Conservation (phyloP, 30 jellyfish, hydroid and myxozoan genomes). For the Aurelia aurita region DNA sequence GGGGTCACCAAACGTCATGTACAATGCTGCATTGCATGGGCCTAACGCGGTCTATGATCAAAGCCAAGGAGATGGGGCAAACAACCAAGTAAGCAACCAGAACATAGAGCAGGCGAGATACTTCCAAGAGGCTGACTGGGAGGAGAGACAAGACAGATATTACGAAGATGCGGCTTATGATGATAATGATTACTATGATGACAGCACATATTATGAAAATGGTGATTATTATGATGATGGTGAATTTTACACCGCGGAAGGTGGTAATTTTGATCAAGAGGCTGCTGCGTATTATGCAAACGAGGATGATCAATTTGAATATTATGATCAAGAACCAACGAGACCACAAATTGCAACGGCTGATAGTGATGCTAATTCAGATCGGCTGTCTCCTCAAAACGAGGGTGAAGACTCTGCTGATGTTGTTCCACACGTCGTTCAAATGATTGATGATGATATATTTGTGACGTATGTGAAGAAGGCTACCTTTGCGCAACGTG, state of each 20-base stretch:
- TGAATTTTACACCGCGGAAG: constrained; percentile 52
- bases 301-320: constrained; percentile 46
- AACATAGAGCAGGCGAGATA: constrained; percentile 65
- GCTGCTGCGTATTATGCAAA: constrained; percentile 41
- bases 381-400: constrained; percentile 36
- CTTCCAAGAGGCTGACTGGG: constrained; percentile 62
- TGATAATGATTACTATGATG: constrained; percentile 46
- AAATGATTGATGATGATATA: constrained; percentile 78
- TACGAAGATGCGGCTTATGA: constrained; percentile 70
- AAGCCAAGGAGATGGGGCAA: too few relatives aligned
- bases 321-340: constrained; percentile 52
- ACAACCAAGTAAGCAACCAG: neutral
- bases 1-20: too few relatives aligned
- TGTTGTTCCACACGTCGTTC: constrained; percentile 72
- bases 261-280: constrained; percentile 58
- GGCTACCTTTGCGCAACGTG: constrained; percentile 82
- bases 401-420: constrained; percentile 17
- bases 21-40: neutral
- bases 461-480: constrained; percentile 72
- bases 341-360: constrained; percentile 17
- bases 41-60: too few relatives aligned
- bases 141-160: constrained; percentile 71
- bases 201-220: constrained; percentile 35
- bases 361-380: constrained; percentile 70
- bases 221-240: constrained; percentile 66